Percentiles rank a stretch among this genome's conserved stretches.
phyloP scores from a whole-genome alignment of 2,113 vertebrate genomes.

The Aramus guarauna region DNA sequence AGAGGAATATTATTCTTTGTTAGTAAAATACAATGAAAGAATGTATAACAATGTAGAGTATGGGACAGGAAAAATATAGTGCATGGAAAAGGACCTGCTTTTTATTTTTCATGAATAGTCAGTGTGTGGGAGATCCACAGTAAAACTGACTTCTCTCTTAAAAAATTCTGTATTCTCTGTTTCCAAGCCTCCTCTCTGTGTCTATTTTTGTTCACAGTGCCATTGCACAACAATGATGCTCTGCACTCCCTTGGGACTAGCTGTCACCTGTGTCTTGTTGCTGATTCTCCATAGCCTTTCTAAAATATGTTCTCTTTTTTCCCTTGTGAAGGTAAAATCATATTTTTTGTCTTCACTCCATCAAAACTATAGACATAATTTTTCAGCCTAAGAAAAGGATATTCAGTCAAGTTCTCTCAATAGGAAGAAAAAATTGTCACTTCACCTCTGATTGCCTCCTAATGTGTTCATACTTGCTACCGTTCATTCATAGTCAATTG shows the following conservation, averaged over 20 bases:
- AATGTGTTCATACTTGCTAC: background rate
- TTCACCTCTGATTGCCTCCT: background rate
- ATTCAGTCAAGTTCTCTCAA: background rate
- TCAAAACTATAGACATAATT: background rate
- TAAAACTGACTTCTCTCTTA: background rate
- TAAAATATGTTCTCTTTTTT: background rate
- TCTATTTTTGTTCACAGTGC: background rate
- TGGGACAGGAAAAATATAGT: background rate
- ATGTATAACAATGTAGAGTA: background rate
- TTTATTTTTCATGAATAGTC: background rate
- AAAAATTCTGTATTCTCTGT: fast-evolving
- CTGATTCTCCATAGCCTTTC: background rate
- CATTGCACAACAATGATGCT: background rate
- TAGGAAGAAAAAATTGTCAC: background rate
- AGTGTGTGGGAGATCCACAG: background rate
- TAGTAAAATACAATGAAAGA: background rate
- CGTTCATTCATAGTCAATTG: background rate
- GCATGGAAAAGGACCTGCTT: background rate
- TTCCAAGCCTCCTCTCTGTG: background rate
- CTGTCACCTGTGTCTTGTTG: background rate
- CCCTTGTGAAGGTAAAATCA: background rate
- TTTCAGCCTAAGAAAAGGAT: background rate
- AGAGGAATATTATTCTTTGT: background rate
- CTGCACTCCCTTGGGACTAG: background rate
- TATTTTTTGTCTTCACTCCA: background rate